A percentile compares a stretch with the other conserved stretches of the same genome.
phyloP scores from a whole-genome alignment of 2,888 invertebrate genomes.

The Lacanobia wlatinum region DNA sequence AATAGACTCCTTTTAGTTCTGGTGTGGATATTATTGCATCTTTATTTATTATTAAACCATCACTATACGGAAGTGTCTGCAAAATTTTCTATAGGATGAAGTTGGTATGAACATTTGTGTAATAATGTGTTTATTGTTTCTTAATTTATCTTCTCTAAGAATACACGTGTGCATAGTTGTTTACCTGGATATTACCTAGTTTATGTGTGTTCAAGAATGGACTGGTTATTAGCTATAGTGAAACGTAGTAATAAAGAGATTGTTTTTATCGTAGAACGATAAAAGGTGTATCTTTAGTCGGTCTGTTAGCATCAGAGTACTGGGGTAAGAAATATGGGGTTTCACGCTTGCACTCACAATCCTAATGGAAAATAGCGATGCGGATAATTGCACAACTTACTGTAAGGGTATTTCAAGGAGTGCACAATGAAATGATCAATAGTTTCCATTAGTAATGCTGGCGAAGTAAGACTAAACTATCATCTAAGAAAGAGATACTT shows the following conservation, averaged over 20 bases:
- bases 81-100: neutral
- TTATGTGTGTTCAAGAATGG: neutral
- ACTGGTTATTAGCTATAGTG: conserved; percentile 1
- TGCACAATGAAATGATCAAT: neutral
- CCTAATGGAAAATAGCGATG: conserved; percentile 33
- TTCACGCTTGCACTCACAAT: conserved; percentile 25
- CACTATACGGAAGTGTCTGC: neutral
- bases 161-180: neutral
- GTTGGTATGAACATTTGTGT: neutral
- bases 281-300: conserved; percentile 14
- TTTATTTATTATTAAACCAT: neutral
- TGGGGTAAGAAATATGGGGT: conserved; percentile 21
- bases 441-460: neutral
- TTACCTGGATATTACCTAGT: neutral
- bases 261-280: conserved; percentile 14
- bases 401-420: neutral
- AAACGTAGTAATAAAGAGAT: neutral
- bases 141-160: neutral
- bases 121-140: neutral
- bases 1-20: neutral
- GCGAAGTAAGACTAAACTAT: neutral
- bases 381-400: conserved; percentile 8
- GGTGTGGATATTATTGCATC: neutral
- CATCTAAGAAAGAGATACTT: neutral
- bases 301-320: neutral